Evolutionary conservation across 92 coral and sea anemone species (phyloP).

Genomic region (Parazoanthus atlanticus): DNA sequence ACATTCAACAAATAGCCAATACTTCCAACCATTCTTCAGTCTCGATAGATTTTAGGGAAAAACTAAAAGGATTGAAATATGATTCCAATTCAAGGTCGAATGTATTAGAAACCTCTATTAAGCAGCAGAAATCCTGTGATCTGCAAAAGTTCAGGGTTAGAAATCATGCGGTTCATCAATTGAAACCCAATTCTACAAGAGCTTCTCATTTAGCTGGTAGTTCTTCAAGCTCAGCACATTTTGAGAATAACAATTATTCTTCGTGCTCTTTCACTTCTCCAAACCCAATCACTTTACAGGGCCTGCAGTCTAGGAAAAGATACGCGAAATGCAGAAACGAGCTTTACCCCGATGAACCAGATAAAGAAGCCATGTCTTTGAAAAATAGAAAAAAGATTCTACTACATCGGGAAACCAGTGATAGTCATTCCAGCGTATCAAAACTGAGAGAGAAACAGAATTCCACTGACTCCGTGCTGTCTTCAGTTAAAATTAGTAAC

Average conservation of each 20-base stretch:
- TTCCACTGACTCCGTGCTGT: background rate
- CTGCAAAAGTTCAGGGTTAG: background rate
- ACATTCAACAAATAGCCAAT: background rate
- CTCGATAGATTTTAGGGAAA: slow-evolving; percentile 30
- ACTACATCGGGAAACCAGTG: background rate
- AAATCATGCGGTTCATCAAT: background rate
- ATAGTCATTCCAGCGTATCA: slow-evolving; percentile 21
- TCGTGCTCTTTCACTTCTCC: slow-evolving; percentile 62
- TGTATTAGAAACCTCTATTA: background rate
- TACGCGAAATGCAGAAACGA: background rate
- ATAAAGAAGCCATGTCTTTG: background rate
- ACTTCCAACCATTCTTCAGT: background rate
- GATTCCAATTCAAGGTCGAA: slow-evolving; percentile 6
- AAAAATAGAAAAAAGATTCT: slow-evolving; percentile 16
- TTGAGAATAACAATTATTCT: background rate
- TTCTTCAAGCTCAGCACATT: background rate
- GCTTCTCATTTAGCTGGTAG: background rate
- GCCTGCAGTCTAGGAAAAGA: slow-evolving; percentile 48
- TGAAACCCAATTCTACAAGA: background rate
- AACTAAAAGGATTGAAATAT: slow-evolving; percentile 9
- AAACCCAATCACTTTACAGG: slow-evolving; percentile 64
- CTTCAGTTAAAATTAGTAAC: background rate
- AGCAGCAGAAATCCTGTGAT: background rate
- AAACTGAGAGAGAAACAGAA: background rate
- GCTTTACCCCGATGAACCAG: background rate